Conservation (phyloP, 1,140 invertebrate genomes). For the Planococcus citri region DNA sequence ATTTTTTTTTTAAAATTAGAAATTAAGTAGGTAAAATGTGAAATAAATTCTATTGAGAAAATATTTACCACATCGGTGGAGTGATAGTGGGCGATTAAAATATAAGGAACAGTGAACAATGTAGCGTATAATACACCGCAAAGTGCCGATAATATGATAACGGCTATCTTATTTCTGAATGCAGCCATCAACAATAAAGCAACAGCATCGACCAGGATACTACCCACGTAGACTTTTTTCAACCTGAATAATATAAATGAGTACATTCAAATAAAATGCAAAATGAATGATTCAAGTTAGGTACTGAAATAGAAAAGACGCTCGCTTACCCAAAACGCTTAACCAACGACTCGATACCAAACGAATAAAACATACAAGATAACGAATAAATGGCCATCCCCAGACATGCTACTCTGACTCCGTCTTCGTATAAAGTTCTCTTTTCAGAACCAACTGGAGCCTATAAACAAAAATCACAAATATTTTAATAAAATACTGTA, state of each 20-base stretch:
- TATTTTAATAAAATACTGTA: neutral
- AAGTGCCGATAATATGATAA: slow-evolving; percentile 77
- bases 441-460: slow-evolving; percentile 49
- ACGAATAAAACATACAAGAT: slow-evolving; percentile 84
- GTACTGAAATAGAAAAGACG: too few relatives aligned
- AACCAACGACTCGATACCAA: slow-evolving; percentile 76
- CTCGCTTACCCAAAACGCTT: slow-evolving; percentile 57
- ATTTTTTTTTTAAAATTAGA: neutral
- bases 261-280: too few relatives aligned
- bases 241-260: slow-evolving; percentile 45
- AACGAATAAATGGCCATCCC: slow-evolving; percentile 94
- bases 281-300: neutral
- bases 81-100: slow-evolving; percentile 87
- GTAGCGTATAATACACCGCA: slow-evolving; percentile 95
- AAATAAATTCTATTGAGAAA: neutral
- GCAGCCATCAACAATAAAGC: slow-evolving; percentile 84
- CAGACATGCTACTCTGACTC: slow-evolving; percentile 91
- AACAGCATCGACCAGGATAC: slow-evolving; percentile 73
- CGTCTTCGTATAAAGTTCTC: slow-evolving; percentile 65
- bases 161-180: slow-evolving; percentile 58
- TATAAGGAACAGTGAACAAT: slow-evolving; percentile 91
- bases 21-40: neutral
- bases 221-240: slow-evolving; percentile 73
- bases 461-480: slow-evolving; percentile 33
- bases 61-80: slow-evolving; percentile 62